Evolutionary conservation across 2,888 invertebrate species (phyloP).

Genomic region (Pediacus dermestoides): DNA sequence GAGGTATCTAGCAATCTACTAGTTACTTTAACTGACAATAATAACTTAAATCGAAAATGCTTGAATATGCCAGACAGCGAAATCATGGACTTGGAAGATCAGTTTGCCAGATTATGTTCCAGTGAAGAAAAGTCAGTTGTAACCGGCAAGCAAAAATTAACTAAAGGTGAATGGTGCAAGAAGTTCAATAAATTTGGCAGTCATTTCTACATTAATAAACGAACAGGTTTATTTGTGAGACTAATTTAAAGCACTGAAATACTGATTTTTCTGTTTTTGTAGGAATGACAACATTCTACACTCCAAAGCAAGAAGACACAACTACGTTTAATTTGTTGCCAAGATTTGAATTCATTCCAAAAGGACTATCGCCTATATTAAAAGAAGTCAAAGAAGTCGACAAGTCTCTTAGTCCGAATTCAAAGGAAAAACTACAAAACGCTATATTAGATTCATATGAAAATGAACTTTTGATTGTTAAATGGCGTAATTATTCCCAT

Average conservation of each 20-base stretch:
- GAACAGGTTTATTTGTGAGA: constrained; percentile 35
- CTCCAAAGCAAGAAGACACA: constrained; percentile 27
- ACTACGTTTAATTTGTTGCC: constrained; percentile 47
- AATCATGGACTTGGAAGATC: no score
- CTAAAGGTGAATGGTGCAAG: constrained; percentile 31
- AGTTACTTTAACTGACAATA: no score
- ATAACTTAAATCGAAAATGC: no score
- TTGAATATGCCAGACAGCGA: no score
- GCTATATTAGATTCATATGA: constrained; percentile 41
- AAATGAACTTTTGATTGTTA: constrained; percentile 41
- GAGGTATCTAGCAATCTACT: no score
- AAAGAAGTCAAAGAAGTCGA: constrained; percentile 40
- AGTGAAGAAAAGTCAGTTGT: no score
- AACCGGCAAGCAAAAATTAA: no score
- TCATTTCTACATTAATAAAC: constrained; percentile 36
- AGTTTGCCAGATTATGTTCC: no score
- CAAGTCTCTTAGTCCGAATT: constrained; percentile 37
- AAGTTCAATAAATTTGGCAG: constrained; percentile 34
- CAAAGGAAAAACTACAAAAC: constrained; percentile 38
- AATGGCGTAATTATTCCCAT: constrained; percentile 44
- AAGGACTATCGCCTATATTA: constrained; percentile 59
- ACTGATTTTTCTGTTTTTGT: no score
- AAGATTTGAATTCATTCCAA: constrained; percentile 55
- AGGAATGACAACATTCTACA: constrained; percentile 37
- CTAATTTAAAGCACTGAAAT: no score